Conservation (phyloP, 37 sponge, comb jelly and placozoan species). For the Geodia barretti region DNA sequence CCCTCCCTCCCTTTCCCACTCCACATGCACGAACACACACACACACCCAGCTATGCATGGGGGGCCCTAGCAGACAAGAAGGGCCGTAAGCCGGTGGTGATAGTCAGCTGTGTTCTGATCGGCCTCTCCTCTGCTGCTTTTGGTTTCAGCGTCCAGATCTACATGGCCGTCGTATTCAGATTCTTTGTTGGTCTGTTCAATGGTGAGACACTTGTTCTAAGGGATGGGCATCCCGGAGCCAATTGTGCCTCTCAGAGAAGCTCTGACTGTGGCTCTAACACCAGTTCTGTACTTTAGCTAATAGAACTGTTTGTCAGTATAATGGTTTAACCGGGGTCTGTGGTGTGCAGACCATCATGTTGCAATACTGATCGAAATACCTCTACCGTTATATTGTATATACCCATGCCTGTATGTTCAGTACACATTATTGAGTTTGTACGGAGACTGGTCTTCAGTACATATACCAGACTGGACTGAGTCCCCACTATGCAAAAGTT, state of each 20-base stretch:
- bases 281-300: not conserved
- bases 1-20: constrained; percentile 15
- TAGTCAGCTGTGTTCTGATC: constrained; percentile 39
- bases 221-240: not conserved
- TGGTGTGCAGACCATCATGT: no score
- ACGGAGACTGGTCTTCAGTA: no score
- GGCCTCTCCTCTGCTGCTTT: constrained; percentile 44
- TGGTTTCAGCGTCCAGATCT: constrained; percentile 72
- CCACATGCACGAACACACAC: not conserved
- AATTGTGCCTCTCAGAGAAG: no score
- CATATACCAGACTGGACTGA: no score
- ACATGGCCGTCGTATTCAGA: constrained; percentile 68
- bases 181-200: constrained; percentile 76
- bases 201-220: constrained; percentile 15
- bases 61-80: constrained; percentile 72
- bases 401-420: no score
- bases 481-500: no score
- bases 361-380: no score
- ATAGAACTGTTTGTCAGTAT: not conserved
- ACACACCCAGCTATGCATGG: constrained; percentile 81
- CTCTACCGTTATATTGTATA: no score
- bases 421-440: no score
- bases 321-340: no score
- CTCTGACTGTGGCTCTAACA: not conserved
- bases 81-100: constrained; percentile 69